Evolutionary conservation across 2,888 invertebrate genomes (phyloP).

Genomic region (Timema podura): DNA sequence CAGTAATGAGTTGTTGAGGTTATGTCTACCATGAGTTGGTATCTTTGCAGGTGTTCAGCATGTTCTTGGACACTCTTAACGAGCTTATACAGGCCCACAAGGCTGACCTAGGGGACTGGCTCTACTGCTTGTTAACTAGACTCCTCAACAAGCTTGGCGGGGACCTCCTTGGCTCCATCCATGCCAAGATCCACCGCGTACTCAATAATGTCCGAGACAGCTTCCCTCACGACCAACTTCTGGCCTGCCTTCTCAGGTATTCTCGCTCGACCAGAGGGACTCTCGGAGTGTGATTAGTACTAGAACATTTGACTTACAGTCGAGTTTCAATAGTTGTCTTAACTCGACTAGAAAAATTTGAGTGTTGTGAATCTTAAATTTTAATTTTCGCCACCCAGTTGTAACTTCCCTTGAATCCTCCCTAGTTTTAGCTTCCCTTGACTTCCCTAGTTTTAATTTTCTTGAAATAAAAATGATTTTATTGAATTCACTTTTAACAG

Average conservation of each 20-base stretch:
- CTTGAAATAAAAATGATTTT: no score
- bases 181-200: constrained; percentile 83
- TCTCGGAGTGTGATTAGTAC: no score
- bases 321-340: neutral
- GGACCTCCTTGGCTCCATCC: constrained; percentile 87
- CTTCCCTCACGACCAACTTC: constrained; percentile 6
- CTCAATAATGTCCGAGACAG: constrained; percentile 42
- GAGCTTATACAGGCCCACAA: constrained; percentile 84
- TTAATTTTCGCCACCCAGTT: no score
- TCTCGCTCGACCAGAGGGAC: no score
- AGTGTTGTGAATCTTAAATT: no score
- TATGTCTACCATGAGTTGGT: no score
- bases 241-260: constrained; percentile 11
- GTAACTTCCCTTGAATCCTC: no score
- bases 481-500: no score
- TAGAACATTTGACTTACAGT: neutral
- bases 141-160: constrained; percentile 85
- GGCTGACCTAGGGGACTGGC: constrained; percentile 86
- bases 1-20: no score
- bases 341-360: no score
- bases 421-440: no score
- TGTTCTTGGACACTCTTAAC: constrained; percentile 89
- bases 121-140: constrained; percentile 84
- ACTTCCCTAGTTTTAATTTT: no score
- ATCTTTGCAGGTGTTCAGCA: constrained; percentile 65